A percentile compares a stretch with the other conserved stretches of the same genome.
Evolutionary conservation across 2,888 invertebrate genomes (phyloP).

Genomic region (Agrilus cyanescens): DNA sequence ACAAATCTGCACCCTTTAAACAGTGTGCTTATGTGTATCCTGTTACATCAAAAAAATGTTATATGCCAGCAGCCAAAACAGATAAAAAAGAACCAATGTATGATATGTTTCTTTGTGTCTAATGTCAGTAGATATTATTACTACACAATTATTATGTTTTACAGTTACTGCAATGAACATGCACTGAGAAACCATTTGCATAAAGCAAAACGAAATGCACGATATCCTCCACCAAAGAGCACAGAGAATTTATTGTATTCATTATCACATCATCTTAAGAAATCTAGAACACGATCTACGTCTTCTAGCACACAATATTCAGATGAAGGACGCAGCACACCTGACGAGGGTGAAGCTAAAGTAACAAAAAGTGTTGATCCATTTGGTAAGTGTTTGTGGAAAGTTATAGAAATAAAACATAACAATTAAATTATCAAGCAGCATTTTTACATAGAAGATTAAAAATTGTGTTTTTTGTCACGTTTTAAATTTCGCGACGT

Average conservation of each 20-base stretch:
- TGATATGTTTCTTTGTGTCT: background rate
- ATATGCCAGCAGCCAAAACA: conserved; percentile 61
- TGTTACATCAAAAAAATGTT: conserved; percentile 61
- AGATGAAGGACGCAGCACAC: conserved; percentile 26
- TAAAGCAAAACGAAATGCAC: conserved; percentile 48
- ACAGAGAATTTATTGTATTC: conserved; percentile 54
- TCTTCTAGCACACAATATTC: conserved; percentile 24
- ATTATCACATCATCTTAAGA: conserved; percentile 50
- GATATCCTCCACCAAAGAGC: conserved; percentile 50
- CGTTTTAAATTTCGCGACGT: too few relatives aligned
- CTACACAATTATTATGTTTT: conserved; percentile 9
- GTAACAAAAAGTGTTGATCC: conserved; percentile 40
- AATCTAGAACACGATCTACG: conserved; percentile 24
- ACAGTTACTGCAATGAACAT: conserved; percentile 58
- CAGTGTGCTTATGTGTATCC: conserved; percentile 63
- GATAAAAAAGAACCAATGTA: conserved; percentile 59
- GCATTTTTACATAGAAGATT: too few relatives aligned
- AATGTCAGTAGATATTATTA: conserved; percentile 1
- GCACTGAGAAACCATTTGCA: conserved; percentile 51
- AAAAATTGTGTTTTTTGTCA: too few relatives aligned
- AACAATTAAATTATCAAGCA: background rate
- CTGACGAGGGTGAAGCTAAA: conserved; percentile 38
- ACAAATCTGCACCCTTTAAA: conserved; percentile 70
- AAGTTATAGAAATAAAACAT: background rate
- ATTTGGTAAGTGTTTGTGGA: conserved; percentile 39